These are phyloP conservation scores for Daboia siamensis DNA, from an alignment of 2,113 vertebrate species.

Conservation along the genomic window DNA sequence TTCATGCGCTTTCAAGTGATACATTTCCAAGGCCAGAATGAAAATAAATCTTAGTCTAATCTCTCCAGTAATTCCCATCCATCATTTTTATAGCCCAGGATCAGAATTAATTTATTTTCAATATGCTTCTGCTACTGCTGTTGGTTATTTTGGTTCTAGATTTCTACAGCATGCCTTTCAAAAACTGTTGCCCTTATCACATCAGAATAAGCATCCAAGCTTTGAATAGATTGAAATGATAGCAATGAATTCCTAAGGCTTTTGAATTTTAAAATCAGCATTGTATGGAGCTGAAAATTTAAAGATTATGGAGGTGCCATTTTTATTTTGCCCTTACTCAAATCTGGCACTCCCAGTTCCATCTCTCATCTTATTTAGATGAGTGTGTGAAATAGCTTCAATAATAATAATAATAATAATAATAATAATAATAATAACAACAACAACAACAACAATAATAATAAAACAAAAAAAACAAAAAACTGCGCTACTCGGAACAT, in stretches of 20 bases:
- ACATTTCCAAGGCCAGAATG: background rate
- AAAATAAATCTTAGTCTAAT: conserved; percentile 17
- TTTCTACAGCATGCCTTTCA: background rate
- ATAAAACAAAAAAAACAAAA: too few species aligned
- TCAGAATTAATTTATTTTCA: conserved; percentile 20
- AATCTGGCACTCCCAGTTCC: background rate
- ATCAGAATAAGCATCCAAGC: background rate
- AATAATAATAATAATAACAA: too few species aligned
- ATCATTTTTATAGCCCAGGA: conserved; percentile 4
- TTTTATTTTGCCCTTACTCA: background rate
- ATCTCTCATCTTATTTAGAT: background rate
- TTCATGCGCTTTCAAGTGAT: background rate
- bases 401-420: background rate
- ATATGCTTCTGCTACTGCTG: background rate
- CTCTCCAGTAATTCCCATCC: background rate
- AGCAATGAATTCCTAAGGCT: background rate
- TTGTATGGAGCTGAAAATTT: background rate
- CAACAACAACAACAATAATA: too few species aligned
- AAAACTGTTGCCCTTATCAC: background rate
- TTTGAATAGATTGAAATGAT: background rate
- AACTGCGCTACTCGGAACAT: too few species aligned
- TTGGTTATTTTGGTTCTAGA: conserved; percentile 1
- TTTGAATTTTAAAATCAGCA: background rate
- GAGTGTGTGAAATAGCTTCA: background rate
- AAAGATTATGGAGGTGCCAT: background rate